Evolutionary conservation across 2,113 vertebrate species (phyloP), one percentile per base, ranked within the genome.

Genomic region (Grantiella picta): DNA sequence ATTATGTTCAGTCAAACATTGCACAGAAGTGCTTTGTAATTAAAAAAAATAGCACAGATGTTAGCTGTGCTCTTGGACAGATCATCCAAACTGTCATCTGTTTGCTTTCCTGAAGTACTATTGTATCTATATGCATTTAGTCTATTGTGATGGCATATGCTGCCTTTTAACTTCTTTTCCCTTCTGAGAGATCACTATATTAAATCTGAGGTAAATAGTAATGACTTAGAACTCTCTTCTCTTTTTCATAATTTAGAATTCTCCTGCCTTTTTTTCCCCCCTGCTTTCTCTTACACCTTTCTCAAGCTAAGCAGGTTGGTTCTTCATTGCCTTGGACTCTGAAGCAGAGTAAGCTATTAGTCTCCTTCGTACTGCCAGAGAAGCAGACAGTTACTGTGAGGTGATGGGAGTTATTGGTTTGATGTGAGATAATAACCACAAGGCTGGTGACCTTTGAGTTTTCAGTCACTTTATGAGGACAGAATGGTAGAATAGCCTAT

Each of bases 371-470:
- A 14, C 5, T 57, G 24, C 22, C n/a, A 45, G 36, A 73, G 56
- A n/a, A 75, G 22, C 56, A 53, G 25, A 14, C 6, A 28, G 3
- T 57, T 85, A 23, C 33, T 85, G 33, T 11, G 9, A 65, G 27
- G 10, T 31, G 17, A 36, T 70, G 22, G 22, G 12, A 54, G 3
- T 4, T 70, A 25, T 57, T 59, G 5, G 19, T 84, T 69, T 49
- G 21, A 44, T 47, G 44, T 1, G 4, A 40, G 66, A 19, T 10
- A 49, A 29, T 0, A 0, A 23, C 89, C 16, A 10, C 19, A 86
- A 49, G 11, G 10, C 19, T 86, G 42, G 42, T 83, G 49, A 42
- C 15, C 15, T 89, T 35, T 64, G 44, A 14, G 22, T 68, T 54
- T 71, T 66, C 3, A 57, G 31, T 35, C 61, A 15, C 28, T 65